These are phyloP conservation scores for Paedocypris micromegethes DNA, from an alignment of 2,797 vertebrate genomes.

Conservation along the genomic window DNA sequence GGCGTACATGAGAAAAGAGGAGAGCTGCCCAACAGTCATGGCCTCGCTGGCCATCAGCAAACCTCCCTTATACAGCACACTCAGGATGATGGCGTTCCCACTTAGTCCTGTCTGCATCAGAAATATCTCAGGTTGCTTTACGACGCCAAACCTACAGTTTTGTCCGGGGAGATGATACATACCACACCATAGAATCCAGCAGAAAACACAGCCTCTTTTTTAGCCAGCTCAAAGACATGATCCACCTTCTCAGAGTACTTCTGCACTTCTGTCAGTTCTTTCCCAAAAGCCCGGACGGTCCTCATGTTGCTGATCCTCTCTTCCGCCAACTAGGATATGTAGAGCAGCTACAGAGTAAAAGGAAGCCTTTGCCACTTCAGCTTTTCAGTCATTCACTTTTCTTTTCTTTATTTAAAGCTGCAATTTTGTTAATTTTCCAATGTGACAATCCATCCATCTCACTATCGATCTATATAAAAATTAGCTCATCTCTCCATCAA, in stretches of 20 bases:
- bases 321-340: constrained; percentile 81
- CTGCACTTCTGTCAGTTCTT: constrained; percentile 81
- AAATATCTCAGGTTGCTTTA: constrained; percentile 18
- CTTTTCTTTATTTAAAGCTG: too few relatives aligned
- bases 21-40: constrained; percentile 94
- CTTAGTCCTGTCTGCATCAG: constrained; percentile 82
- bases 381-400: too few relatives aligned
- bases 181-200: constrained; percentile 93
- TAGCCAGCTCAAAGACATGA: constrained; percentile 76
- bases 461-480: too few relatives aligned
- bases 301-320: constrained; percentile 91
- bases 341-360: constrained; percentile 17
- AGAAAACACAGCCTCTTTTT: constrained; percentile 77
- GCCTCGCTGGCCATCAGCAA: constrained; percentile 84
- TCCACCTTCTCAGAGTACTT: constrained; percentile 75
- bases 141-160: background rate
- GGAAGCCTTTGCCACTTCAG: constrained; percentile 3
- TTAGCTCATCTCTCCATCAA: background rate
- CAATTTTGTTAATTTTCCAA: too few relatives aligned
- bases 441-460: too few relatives aligned
- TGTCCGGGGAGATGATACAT: constrained; percentile 53
- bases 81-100: constrained; percentile 89
- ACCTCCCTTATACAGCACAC: constrained; percentile 94
- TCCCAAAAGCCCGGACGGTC: constrained; percentile 91
- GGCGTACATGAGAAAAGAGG: constrained; percentile 95